Conservation (phyloP, 2,797 vertebrate genomes). For the Bucorvus abyssinicus region DNA sequence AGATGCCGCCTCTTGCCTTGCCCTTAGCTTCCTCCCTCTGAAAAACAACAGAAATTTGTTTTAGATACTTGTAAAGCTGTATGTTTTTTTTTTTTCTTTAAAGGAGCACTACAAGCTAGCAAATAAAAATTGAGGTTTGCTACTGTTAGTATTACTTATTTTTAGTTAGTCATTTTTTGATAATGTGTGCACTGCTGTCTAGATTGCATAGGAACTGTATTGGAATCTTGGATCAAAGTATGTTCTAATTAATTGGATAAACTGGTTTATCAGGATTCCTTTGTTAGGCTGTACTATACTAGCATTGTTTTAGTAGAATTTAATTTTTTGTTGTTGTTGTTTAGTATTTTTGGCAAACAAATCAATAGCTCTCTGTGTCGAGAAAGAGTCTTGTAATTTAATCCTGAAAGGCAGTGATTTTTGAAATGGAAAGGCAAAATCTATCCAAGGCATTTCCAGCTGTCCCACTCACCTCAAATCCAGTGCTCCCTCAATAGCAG, state of each 20-base stretch:
- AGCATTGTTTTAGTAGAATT: not conserved
- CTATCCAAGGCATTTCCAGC: not conserved
- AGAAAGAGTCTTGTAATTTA: not conserved
- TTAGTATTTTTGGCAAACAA: not conserved
- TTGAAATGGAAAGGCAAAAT: not conserved
- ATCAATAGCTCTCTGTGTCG: not conserved
- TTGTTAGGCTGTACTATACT: not conserved
- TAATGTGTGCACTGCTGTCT: not conserved
- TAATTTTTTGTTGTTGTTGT: not conserved
- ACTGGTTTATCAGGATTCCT: not conserved
- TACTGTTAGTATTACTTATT: not conserved
- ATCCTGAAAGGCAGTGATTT: not conserved
- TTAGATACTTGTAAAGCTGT: not conserved
- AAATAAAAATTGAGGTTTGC: not conserved
- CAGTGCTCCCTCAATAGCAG: not conserved
- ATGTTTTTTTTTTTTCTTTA: not conserved
- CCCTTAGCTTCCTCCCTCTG: fast-evolving
- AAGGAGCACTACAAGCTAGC: not conserved
- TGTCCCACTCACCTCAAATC: not conserved
- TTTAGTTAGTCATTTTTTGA: not conserved
- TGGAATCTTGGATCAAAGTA: not conserved
- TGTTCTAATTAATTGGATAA: not conserved
- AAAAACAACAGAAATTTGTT: not conserved
- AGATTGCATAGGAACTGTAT: not conserved
- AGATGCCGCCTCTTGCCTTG: fast-evolving